phyloP scores from a whole-genome alignment of 2,888 invertebrate species.

The Halocaridina rubra region DNA sequence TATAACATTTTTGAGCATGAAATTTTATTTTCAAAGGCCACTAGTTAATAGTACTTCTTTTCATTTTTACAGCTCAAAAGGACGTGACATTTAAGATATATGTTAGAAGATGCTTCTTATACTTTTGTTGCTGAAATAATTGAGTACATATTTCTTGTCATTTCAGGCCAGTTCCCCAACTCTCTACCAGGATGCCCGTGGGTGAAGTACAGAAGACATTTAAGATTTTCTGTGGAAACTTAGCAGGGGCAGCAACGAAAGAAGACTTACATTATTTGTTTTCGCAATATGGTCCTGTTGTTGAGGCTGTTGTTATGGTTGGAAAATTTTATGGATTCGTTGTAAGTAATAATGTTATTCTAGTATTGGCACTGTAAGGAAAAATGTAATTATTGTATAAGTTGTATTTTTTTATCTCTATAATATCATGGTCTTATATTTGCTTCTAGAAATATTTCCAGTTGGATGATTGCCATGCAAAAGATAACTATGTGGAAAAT shows the following conservation, averaged over 20 bases:
- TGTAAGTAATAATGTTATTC: constrained; percentile 13
- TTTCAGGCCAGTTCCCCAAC: background rate
- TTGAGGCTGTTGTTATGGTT: constrained; percentile 57
- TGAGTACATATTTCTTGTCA: too few species aligned
- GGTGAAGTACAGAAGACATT: constrained; percentile 53
- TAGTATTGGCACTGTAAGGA: background rate
- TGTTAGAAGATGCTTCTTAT: too few species aligned
- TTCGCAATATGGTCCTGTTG: constrained; percentile 55
- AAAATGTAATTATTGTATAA: background rate
- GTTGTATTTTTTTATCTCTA: too few species aligned
- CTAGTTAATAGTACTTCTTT: too few species aligned
- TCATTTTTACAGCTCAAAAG: too few species aligned
- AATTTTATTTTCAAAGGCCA: too few species aligned
- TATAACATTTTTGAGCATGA: too few species aligned
- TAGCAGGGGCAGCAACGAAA: constrained; percentile 50
- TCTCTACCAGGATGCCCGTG: constrained; percentile 45
- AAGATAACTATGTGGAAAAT: too few species aligned
- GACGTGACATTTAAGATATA: too few species aligned
- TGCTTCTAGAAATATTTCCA: background rate
- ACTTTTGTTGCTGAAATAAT: too few species aligned
- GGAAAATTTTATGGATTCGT: constrained; percentile 61
- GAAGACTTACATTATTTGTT: constrained; percentile 57
- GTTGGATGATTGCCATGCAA: too few species aligned
- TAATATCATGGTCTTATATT: background rate
- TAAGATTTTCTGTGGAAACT: constrained; percentile 62